phyloP scores from a whole-genome alignment of 2,888 invertebrate genomes.

The Eupeodes latifasciatus region DNA sequence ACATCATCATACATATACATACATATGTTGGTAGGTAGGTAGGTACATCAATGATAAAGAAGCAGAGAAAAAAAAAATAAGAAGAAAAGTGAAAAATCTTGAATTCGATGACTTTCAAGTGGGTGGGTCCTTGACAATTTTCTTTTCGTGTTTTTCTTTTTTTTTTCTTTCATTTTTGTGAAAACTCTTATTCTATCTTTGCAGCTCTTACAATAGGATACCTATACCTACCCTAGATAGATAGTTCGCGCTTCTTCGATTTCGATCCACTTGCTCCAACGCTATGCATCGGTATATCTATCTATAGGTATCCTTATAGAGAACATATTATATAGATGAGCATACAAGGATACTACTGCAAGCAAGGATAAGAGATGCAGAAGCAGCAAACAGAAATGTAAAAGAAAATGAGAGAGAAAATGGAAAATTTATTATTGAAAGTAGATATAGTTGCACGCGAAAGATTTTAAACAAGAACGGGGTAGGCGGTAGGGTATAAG shows the following conservation, averaged over 20 bases:
- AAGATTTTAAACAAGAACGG: background rate
- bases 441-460: conserved; percentile 47
- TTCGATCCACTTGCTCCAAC: conserved; percentile 71
- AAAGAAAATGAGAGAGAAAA: conserved; percentile 68
- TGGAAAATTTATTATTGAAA: conserved; percentile 75
- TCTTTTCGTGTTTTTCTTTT: conserved; percentile 9
- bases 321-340: conserved; percentile 17
- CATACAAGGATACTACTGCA: conserved; percentile 42
- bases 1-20: conserved; percentile 44
- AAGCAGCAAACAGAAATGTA: conserved; percentile 16
- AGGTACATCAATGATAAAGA: conserved; percentile 9
- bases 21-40: background rate
- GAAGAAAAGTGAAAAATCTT: conserved; percentile 65
- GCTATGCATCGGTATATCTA: conserved; percentile 15
- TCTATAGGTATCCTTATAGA: conserved; percentile 1
- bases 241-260: conserved; percentile 75
- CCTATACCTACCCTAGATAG: background rate
- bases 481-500: background rate
- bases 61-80: conserved; percentile 45
- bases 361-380: conserved; percentile 54
- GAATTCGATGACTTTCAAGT: conserved; percentile 74
- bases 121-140: conserved; percentile 71
- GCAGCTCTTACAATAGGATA: conserved; percentile 62
- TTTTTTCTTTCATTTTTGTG: conserved; percentile 26
- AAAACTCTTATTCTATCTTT: conserved; percentile 6